Evolutionary conservation across 2,888 invertebrate genomes (phyloP).

Genomic region (Epicampocera succincta): DNA sequence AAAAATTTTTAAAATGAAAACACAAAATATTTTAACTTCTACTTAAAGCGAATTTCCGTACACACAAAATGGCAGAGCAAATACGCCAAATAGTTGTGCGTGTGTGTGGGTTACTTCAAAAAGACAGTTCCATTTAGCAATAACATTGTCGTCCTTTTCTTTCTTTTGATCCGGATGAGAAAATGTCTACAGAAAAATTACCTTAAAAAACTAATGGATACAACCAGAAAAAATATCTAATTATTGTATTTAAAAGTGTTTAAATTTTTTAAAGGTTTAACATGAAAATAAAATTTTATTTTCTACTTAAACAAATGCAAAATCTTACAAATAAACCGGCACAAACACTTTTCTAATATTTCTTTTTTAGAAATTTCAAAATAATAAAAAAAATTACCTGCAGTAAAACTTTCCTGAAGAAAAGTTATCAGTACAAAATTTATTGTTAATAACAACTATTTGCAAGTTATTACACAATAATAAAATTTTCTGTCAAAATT

Average conservation of each 20-base stretch:
- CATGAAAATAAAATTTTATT: no score
- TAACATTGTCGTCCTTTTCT: constrained; percentile 16
- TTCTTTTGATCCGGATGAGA: constrained; percentile 2
- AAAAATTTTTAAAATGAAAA: background rate
- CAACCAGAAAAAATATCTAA: constrained; percentile 1
- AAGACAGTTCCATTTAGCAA: constrained; percentile 1
- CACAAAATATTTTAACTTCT: constrained; percentile 12
- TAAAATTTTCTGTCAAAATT: no score
- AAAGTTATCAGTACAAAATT: no score
- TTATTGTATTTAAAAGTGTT: constrained; percentile 24
- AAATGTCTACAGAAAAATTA: constrained; percentile 37
- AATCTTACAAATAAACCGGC: no score
- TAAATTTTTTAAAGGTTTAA: background rate
- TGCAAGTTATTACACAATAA: no score
- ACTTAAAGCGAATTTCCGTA: constrained; percentile 12
- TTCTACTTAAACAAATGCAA: no score
- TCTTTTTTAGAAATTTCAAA: no score
- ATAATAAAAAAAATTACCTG: no score
- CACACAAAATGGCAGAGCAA: background rate
- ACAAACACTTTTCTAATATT: no score
- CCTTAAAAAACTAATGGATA: background rate
- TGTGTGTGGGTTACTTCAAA: constrained; percentile 6
- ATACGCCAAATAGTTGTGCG: background rate
- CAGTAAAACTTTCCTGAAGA: no score
- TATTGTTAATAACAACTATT: no score